Conservation (phyloP, 2,888 invertebrate species). For the Digitonthophagus gazella region DNA sequence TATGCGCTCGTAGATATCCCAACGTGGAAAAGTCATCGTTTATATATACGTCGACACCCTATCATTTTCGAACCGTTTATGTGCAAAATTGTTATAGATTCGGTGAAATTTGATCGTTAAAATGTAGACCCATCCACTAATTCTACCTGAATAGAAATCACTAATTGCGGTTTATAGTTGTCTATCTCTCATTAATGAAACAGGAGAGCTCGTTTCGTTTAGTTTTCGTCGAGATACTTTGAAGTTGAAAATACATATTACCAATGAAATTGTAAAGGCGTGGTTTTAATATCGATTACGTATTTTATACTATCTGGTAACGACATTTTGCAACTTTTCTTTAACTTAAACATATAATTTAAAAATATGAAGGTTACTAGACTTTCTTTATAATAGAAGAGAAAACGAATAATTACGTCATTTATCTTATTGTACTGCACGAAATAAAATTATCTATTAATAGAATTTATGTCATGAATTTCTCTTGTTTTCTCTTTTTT, state of each 20-base stretch:
- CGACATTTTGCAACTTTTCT: too few species aligned
- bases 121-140: background rate
- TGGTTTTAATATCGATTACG: too few species aligned
- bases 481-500: background rate
- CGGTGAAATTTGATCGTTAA: background rate
- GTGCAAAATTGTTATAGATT: too few species aligned
- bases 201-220: too few species aligned
- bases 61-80: too few species aligned
- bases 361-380: too few species aligned
- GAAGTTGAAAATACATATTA: background rate
- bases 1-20: background rate
- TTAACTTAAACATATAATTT: too few species aligned
- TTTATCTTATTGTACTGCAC: too few species aligned
- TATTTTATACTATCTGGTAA: too few species aligned
- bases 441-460: background rate
- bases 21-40: background rate
- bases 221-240: background rate
- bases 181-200: background rate
- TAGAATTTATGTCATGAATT: background rate
- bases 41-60: background rate
- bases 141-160: background rate
- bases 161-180: background rate
- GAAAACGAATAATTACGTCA: too few species aligned
- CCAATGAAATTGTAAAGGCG: background rate
- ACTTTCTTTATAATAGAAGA: too few species aligned